phyloP scores from a whole-genome alignment of 2,888 invertebrate genomes.

The Agrenia bidenticulata region DNA sequence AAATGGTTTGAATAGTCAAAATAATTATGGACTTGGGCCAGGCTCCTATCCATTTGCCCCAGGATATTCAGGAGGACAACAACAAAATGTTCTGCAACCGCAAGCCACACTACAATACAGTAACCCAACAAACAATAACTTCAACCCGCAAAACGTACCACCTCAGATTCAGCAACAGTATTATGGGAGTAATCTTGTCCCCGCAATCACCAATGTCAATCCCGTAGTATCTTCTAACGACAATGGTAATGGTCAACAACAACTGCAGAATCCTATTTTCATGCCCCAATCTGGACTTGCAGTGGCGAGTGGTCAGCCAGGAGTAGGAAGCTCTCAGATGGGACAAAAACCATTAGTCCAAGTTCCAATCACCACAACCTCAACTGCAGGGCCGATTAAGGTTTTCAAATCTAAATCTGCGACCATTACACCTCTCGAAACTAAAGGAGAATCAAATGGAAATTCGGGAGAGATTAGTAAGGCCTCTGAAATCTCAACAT shows the following conservation, averaged over 20 bases:
- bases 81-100: not conserved
- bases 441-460: constrained; percentile 10
- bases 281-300: constrained; percentile 7
- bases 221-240: constrained; percentile 3
- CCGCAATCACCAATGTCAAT: not conserved
- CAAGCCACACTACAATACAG: not conserved
- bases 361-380: not conserved
- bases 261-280: constrained; percentile 17
- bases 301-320: not conserved
- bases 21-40: not conserved
- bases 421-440: not conserved
- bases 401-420: not conserved
- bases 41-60: not conserved
- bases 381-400: not conserved
- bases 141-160: not conserved
- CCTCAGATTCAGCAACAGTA: constrained; percentile 23
- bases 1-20: too few relatives aligned
- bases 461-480: not conserved
- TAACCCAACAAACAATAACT: not conserved
- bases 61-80: not conserved
- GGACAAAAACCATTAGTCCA: not conserved
- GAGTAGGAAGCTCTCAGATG: not conserved
- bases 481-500: not conserved
- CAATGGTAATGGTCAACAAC: constrained; percentile 16
- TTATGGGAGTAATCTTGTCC: constrained; percentile 22